phyloP scores from a whole-genome alignment of 2,888 invertebrate species.

The Beris chalybata region DNA sequence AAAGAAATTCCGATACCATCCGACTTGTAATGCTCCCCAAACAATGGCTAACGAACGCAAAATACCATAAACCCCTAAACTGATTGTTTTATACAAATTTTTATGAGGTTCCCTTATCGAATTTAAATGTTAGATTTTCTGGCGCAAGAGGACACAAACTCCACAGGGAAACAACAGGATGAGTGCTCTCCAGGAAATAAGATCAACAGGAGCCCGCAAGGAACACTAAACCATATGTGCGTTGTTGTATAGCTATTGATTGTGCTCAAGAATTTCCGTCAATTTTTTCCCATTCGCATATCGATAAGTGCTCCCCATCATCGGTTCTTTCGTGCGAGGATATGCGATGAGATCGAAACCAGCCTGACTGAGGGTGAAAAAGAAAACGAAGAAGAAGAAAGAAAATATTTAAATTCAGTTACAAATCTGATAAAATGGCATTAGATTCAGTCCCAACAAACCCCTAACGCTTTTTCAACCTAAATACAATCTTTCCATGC shows the following conservation, averaged over 20 bases:
- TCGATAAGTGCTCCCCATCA: constrained; percentile 19
- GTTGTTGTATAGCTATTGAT: constrained; percentile 10
- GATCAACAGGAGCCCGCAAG: constrained; percentile 23
- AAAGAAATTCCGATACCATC: constrained; percentile 4
- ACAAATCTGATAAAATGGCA: constrained; percentile 22
- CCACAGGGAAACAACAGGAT: not conserved
- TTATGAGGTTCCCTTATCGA: constrained; percentile 27
- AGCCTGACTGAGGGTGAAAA: not conserved
- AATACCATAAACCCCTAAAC: constrained; percentile 34
- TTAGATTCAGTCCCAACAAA: constrained; percentile 8
- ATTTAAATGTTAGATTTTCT: constrained; percentile 29
- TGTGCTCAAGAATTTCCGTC: constrained; percentile 10
- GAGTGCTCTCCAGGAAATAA: constrained; percentile 10
- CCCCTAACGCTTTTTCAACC: not conserved
- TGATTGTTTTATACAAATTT: constrained; percentile 36
- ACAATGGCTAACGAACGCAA: constrained; percentile 30
- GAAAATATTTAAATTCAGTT: constrained; percentile 22
- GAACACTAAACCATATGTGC: constrained; percentile 2
- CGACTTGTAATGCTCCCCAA: constrained; percentile 31
- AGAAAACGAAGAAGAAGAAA: not conserved
- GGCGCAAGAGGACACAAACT: not conserved
- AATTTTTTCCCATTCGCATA: not conserved
- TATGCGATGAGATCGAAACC: not conserved
- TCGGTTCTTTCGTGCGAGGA: not conserved
- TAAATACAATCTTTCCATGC: not conserved